Conservation (phyloP, 2,113 vertebrate species). For the Myodes glareolus region DNA sequence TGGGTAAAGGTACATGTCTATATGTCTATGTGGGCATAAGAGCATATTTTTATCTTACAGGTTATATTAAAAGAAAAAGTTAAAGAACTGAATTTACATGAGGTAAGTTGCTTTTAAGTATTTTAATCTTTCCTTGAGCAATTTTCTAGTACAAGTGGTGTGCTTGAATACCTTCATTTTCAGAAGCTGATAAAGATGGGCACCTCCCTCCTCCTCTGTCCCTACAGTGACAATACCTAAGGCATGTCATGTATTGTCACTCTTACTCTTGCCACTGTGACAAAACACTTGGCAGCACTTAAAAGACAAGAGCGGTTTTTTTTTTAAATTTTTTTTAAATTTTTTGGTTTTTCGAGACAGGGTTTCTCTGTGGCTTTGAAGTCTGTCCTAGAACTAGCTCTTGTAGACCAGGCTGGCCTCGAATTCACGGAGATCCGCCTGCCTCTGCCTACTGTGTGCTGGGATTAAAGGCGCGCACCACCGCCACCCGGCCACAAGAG, state of each 20-base stretch:
- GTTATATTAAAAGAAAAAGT: conserved; percentile 99
- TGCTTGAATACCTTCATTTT: conserved; percentile 40
- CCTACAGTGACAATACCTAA: neutral
- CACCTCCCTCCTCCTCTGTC: neutral
- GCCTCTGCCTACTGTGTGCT: no score
- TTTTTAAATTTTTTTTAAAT: no score
- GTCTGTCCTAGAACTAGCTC: no score
- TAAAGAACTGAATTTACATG: conserved; percentile 98
- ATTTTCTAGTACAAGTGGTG: conserved; percentile 47
- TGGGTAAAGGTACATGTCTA: neutral
- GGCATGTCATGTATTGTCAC: neutral
- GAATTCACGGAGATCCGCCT: no score
- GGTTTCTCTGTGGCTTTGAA: no score
- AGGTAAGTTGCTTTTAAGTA: conserved; percentile 88
- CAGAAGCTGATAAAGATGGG: conserved; percentile 31
- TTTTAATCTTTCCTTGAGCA: conserved; percentile 34
- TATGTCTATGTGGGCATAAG: conserved; percentile 36
- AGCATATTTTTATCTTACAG: conserved; percentile 84
- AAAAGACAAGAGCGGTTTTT: neutral
- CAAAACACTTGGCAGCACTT: neutral
- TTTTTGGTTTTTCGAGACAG: no score
- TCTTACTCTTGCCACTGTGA: neutral
- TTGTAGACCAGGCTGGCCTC: no score
- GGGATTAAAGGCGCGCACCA: no score
- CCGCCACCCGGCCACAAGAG: no score